Evolutionary conservation across 2,888 invertebrate species (phyloP).

Genomic region (Acleris cristana): DNA sequence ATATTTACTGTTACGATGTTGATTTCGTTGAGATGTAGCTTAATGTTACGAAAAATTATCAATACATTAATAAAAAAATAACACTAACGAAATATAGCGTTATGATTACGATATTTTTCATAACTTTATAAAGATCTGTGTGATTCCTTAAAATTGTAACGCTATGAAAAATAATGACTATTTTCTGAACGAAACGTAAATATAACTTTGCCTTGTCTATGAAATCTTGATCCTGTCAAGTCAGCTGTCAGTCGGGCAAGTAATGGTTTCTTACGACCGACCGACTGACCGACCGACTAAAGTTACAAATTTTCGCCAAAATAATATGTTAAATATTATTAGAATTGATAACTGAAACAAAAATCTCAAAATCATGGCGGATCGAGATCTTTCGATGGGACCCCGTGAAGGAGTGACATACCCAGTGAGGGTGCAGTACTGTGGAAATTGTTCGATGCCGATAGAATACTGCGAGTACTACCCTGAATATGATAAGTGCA

Average conservation of each 20-base stretch:
- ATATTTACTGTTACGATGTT: no score
- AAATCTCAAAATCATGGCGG: constrained; percentile 72
- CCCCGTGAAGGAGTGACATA: constrained; percentile 90
- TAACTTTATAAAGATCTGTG: no score
- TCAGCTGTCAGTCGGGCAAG: constrained; percentile 20
- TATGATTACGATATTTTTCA: no score
- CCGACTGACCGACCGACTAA: constrained; percentile 30
- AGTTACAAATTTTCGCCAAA: constrained; percentile 5
- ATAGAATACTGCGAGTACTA: constrained; percentile 99
- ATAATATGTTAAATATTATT: constrained; percentile 30
- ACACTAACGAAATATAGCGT: no score
- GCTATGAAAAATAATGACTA: no score
- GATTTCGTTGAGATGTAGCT: no score
- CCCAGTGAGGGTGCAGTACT: constrained; percentile 93
- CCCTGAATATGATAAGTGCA: constrained; percentile 98
- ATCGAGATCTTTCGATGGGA: constrained; percentile 84
- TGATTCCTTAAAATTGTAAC: no score
- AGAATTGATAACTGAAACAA: constrained; percentile 23
- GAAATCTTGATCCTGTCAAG: constrained; percentile 5
- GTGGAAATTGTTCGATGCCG: constrained; percentile 97
- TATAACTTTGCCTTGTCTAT: not conserved
- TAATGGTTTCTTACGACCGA: constrained; percentile 33
- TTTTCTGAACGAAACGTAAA: not conserved
- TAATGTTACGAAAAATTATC: no score
- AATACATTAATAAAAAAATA: no score